Evolutionary conservation across 2,113 vertebrate species (phyloP), one percentile per base, ranked within the genome.

Genomic region (Capreolus pygargus): DNA sequence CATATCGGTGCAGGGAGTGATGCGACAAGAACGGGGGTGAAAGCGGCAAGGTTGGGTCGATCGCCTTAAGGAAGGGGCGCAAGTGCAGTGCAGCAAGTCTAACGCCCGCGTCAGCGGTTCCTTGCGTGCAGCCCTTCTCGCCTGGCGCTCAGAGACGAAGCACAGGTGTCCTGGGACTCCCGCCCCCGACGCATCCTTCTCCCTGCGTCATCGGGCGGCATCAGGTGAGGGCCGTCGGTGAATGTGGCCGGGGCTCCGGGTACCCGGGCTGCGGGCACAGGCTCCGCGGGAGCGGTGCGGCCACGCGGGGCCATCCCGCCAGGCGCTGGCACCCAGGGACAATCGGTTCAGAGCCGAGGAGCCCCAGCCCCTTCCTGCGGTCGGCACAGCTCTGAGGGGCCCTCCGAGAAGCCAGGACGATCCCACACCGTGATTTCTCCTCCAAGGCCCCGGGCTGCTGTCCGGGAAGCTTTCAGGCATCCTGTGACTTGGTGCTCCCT

Each of bases 251-350:
- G 50, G 7, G 12, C 33, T 55, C 50, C 0, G 3, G 33, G 50
- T 54, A 33, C 43, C 15, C 39, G n/a, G 11, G n/a, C n/a, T 84
- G 81, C 2, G 4, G 13, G n/a, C n/a, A 57, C 23, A 10, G 81
- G 81, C n/a, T 84, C 7, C 0, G 13, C 7, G 2, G 52, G n/a
- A 57, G 13, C 4, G n/a, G 81, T 0, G 7, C 0, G 2, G 13
- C 21, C 21, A 16, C 1, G 23, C 0, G 7, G 81, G 81, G 13
- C 23, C 21, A 27, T 39, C 21, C 7, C 1, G 1, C 81, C 21
- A 9, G 33, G n/a, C 2, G 13, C 1, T 39, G 52, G 57, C 21
- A 1, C 21, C 30, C 81, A 39, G n/a, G 52, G 81, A 27, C 13
- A 25, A 8, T 10, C 7, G 2, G n/a, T 84, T 55, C 81, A 36